These are phyloP conservation scores for Amphipoea oculea DNA, from an alignment of 2,888 invertebrate species.

Conservation along the genomic window DNA sequence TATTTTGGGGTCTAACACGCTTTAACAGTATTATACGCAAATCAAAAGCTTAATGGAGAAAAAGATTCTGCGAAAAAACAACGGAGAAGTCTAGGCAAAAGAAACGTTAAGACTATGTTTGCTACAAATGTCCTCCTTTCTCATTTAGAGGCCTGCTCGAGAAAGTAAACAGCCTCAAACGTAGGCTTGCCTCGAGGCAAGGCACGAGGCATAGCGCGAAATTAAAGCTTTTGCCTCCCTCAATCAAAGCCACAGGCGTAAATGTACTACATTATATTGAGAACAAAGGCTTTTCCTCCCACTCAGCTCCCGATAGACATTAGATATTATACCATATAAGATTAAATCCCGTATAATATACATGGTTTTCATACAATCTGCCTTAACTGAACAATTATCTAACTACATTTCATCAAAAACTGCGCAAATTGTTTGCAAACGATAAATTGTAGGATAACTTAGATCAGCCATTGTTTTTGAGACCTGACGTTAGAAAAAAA, in stretches of 20 bases:
- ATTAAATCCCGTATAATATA: constrained; percentile 57
- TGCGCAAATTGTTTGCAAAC: constrained; percentile 47
- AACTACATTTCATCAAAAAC: constrained; percentile 59
- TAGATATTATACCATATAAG: constrained; percentile 55
- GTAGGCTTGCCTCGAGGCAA: constrained; percentile 37
- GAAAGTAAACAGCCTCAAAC: constrained; percentile 36
- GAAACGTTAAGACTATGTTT: constrained; percentile 22
- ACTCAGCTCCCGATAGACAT: constrained; percentile 42
- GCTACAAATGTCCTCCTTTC: constrained; percentile 20
- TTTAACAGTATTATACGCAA: constrained; percentile 63
- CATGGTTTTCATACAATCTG: constrained; percentile 65
- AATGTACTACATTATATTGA: constrained; percentile 32
- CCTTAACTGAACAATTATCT: constrained; percentile 47
- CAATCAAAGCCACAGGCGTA: constrained; percentile 28
- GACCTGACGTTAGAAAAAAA: constrained; percentile 50
- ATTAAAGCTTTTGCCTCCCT: constrained; percentile 35
- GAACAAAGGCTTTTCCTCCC: constrained; percentile 53
- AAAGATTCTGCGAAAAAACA: constrained; percentile 60
- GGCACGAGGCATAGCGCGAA: constrained; percentile 30
- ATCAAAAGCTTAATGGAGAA: constrained; percentile 67
- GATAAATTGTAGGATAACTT: constrained; percentile 63
- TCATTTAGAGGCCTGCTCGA: constrained; percentile 41
- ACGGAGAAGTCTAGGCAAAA: neutral
- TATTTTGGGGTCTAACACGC: constrained; percentile 70
- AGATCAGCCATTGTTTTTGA: constrained; percentile 47